A percentile compares a stretch with the other conserved stretches of the same genome.
Conservation (phyloP, 53 echinoderm and acorn worm genomes). For the Temnopleurus reevesii region DNA sequence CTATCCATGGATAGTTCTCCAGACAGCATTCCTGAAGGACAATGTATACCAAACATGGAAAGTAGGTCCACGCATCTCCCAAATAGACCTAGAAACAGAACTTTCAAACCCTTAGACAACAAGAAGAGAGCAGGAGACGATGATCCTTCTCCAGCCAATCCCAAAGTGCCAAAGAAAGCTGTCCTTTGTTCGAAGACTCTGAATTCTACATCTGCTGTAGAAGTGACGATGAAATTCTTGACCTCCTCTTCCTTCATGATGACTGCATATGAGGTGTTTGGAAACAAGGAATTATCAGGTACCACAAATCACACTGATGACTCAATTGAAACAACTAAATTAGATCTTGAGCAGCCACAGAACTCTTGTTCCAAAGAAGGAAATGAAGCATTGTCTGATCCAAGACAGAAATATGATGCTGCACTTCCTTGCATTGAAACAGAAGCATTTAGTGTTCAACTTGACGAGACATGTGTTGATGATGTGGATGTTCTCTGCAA, state of each 20-base stretch:
- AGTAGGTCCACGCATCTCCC: background rate
- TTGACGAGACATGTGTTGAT: background rate
- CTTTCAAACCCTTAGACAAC: background rate
- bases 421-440: background rate
- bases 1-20: background rate
- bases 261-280: background rate
- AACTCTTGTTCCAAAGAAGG: background rate
- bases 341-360: background rate
- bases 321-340: background rate
- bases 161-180: background rate
- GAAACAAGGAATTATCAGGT: background rate
- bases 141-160: background rate
- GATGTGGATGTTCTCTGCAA: background rate
- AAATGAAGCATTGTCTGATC: background rate
- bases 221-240: background rate
- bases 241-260: slow-evolving; percentile 1
- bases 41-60: background rate
- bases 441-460: background rate
- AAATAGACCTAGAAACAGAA: background rate
- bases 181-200: background rate
- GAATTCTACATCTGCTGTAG: background rate
- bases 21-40: background rate
- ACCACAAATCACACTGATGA: background rate
- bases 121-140: background rate
- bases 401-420: background rate